These are phyloP conservation scores for Lagenorhynchus albirostris DNA, from an alignment of 2,113 vertebrate species.

Conservation along the genomic window DNA sequence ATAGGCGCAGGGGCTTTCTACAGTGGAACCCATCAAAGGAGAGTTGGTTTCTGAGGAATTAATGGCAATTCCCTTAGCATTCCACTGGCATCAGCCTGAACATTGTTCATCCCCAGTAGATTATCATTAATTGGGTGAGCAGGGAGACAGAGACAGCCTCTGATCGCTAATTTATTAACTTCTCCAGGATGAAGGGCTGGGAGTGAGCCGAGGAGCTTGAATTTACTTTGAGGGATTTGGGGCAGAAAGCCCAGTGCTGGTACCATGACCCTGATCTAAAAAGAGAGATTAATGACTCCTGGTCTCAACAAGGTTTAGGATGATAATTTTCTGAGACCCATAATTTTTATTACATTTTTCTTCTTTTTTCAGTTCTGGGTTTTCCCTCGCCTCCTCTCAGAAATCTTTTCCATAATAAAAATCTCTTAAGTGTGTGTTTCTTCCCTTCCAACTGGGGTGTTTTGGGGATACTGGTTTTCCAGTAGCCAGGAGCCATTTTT, in stretches of 20 bases:
- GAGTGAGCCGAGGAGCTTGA: not conserved
- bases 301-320: not conserved
- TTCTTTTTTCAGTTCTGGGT: not conserved
- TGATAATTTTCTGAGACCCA: not conserved
- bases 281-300: conserved; percentile 30
- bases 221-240: conserved; percentile 45
- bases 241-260: not conserved
- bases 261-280: not conserved
- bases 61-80: conserved; percentile 57
- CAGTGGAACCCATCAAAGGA: not conserved
- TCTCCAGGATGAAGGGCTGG: conserved; percentile 11
- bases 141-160: conserved; percentile 20
- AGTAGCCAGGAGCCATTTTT: not conserved
- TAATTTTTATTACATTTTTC: not conserved
- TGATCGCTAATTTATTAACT: conserved; percentile 55
- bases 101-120: conserved; percentile 34
- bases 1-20: conserved; percentile 40
- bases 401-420: not conserved
- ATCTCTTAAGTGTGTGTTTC: not conserved
- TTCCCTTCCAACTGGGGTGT: not conserved
- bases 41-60: conserved; percentile 41
- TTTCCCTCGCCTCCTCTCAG: not conserved
- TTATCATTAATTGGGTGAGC: conserved; percentile 53
- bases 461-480: conserved; percentile 13
- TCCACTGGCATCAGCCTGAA: not conserved